Base-by-base conservation (phyloP, 2,797 vertebrate genomes). In the Melanotaenia boesemani region DNA sequence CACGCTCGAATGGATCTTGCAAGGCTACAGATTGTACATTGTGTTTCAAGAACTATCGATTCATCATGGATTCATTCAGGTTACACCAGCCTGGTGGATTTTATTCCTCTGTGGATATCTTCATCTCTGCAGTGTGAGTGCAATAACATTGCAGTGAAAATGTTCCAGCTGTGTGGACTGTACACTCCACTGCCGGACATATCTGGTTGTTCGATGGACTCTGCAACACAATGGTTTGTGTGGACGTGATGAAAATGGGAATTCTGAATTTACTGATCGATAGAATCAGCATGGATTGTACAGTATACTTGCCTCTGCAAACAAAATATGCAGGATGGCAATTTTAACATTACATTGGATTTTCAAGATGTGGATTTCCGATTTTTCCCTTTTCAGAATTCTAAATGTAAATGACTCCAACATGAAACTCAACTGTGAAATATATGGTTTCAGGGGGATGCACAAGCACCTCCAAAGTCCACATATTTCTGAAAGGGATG, bases 211-310 rank as follows among this genome's bases (percentile, higher is more conserved):
- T 54, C 32, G n/a, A 50, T n/a, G 26, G 63, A 58, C 16, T 48
- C 15, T 59, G 26, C 12, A n/a, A 34, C 30, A 5, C 9, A 0
- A 37, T 1, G 26, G 39, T 26, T 39, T 12, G 18, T 65, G 20
- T 57, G 59, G 39, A 52, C 18, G 1, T 3, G 5, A 61, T 1
- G 7, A 36, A 37, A 39, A 1, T 56, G 8, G 7, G 15, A 39
- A 26, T 26, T 68, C 0, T 6, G 54, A 55, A 7, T 65, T 39
- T 13, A 3, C 55, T 18, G 44, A 62, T 52, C 6, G 16, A 26
- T 52, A 7, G 41, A 24, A 28, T 60, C 39, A 12, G 39, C 22
- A 15, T 52, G 67, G 71, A 73, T 66, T 68, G 77, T 64, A 70
- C 74, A 69, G 61, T 57, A 1, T 20, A n/a, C 50, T 15, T 13